phyloP scores from a whole-genome alignment of 2,113 vertebrate species.

The Notarius quadriscutis region DNA sequence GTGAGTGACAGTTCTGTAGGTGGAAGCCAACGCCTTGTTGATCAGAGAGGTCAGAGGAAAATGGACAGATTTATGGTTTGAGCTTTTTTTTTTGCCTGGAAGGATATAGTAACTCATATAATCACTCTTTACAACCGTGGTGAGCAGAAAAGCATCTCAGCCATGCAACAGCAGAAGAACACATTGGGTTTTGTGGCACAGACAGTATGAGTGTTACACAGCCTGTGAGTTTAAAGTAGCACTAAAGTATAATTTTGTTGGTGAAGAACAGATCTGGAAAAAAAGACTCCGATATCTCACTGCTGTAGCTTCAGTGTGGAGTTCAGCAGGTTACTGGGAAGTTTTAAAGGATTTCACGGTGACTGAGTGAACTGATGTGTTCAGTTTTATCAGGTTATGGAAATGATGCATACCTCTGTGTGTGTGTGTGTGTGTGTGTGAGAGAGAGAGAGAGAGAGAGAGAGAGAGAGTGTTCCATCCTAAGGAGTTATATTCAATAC shows the following conservation, averaged over 20 bases:
- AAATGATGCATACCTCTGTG: background rate
- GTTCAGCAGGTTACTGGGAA: background rate
- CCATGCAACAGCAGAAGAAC: too few species aligned
- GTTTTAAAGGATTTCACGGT: background rate
- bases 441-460: background rate
- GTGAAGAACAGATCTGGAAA: background rate
- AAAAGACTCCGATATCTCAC: background rate
- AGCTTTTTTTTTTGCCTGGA: too few species aligned
- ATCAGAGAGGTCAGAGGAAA: too few species aligned
- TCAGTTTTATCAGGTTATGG: background rate
- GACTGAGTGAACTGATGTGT: background rate
- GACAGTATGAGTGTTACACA: background rate
- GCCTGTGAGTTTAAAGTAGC: background rate
- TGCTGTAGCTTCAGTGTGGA: background rate
- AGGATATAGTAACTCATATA: too few species aligned
- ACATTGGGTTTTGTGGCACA: too few species aligned
- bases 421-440: background rate
- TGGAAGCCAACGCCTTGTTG: too few species aligned
- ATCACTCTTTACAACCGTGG: too few species aligned
- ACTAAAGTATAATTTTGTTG: background rate
- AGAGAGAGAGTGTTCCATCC: background rate
- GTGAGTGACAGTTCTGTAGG: too few species aligned
- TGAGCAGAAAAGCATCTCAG: too few species aligned
- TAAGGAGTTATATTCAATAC: conserved; percentile 50
- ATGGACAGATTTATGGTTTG: too few species aligned